Evolutionary conservation across 1,140 invertebrate species (phyloP), one percentile per base, ranked within the genome.

Genomic region (Papilio xuthus): DNA sequence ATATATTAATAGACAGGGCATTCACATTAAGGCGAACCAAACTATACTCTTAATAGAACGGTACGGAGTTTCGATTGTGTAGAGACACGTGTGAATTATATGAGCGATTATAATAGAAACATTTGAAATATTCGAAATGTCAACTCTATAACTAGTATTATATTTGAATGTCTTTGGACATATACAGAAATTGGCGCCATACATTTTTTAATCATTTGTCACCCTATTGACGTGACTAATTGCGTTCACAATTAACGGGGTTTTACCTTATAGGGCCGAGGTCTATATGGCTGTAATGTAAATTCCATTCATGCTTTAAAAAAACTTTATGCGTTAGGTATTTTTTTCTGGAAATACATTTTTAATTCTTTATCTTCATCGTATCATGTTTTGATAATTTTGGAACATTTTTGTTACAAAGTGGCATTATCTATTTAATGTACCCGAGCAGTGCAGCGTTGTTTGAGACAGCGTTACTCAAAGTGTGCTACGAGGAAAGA

Each of bases 151-250:
- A 15, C 4, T 47, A 47, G 2, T 47, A 47, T 47, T 47, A 0
- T 47, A 15, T 18, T 47, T 47, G 44, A 47, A 47, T 47, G 4
- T 47, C 44, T 47, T 13, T 53, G 13, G n/a, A 28, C 18, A 18
- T n/a, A 53, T 47, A 18, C 26, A 26, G 12, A 28, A 63, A 28
- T 63, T 56, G 53, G 73, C 50, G 73, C 50, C 53, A 76, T 37
- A 20, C 42, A 15, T 23, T 74, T 47, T 72, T 47, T 44, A 20
- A 72, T 74, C 42, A 20, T 23, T 74, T 20, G 44, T 76, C 47
- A 76, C 1, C 10, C 28, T 23, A 76, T 76, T 18, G 50, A 74
- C 50, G 15, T 77, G 47, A 70, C 44, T 70, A 70, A 78, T 37
- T 70, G 42, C 37, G 63, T 28, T 47, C 26, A 78, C 26, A 28